phyloP scores from a whole-genome alignment of 2,113 vertebrate species.

The Tricholaema leucomelas region DNA sequence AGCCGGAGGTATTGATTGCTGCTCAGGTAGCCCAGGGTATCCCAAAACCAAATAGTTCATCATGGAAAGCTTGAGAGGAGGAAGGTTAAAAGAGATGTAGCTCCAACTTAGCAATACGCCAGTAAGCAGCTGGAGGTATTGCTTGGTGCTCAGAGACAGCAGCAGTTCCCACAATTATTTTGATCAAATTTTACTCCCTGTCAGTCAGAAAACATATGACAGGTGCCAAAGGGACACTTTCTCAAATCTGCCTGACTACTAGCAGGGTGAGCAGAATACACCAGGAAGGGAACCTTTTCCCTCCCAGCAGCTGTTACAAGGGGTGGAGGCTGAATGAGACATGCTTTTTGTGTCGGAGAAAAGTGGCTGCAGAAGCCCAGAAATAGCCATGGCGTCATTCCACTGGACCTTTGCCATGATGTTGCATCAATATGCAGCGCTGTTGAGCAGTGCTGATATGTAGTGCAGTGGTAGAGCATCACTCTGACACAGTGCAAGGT shows the following conservation, averaged over 20 bases:
- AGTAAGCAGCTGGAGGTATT: neutral
- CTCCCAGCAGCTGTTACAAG: neutral
- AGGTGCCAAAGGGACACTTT: neutral
- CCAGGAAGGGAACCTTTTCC: neutral
- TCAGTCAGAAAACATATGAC: neutral
- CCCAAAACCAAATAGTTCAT: neutral
- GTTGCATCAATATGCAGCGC: neutral
- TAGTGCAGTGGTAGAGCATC: neutral
- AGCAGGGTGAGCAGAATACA: neutral
- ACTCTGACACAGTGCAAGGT: fast-evolving
- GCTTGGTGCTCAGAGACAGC: neutral
- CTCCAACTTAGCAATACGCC: neutral
- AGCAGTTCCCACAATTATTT: neutral
- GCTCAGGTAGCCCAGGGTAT: neutral
- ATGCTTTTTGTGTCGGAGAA: neutral
- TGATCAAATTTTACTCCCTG: neutral
- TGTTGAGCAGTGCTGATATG: fast-evolving
- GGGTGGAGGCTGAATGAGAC: neutral
- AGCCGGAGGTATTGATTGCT: neutral
- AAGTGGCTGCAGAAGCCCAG: neutral
- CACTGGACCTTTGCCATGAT: neutral
- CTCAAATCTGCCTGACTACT: neutral
- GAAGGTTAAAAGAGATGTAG: neutral
- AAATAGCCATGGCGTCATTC: conserved; percentile 24
- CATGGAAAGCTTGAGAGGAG: neutral